phyloP scores from a whole-genome alignment of 92 coral and sea anemone species.

The Paramuricea clavata region DNA sequence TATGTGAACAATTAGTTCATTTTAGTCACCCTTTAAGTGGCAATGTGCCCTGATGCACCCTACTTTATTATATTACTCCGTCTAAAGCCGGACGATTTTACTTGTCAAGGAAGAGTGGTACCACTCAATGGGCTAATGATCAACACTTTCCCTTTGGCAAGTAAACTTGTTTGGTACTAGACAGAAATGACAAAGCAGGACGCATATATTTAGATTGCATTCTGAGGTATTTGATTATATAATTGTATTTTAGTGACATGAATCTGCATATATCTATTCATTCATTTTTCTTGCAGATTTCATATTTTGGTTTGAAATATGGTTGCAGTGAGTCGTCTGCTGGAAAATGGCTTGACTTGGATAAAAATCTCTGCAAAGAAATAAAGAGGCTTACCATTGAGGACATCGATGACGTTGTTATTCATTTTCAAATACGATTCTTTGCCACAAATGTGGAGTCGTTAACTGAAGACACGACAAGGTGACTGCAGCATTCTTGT shows the following conservation, averaged over 20 bases:
- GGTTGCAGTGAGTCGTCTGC: conserved; percentile 66
- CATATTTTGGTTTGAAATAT: conserved; percentile 91
- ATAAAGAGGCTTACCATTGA: conserved; percentile 68
- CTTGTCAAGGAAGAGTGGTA: too few relatives aligned
- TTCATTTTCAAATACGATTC: conserved; percentile 81
- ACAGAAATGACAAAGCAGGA: too few relatives aligned
- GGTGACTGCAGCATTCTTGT: conserved; percentile 62
- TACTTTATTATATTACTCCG: too few relatives aligned
- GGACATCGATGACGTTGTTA: conserved; percentile 54
- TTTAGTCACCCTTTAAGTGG: too few relatives aligned
- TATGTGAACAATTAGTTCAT: too few relatives aligned
- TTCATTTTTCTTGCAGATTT: conserved; percentile 64
- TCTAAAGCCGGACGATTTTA: too few relatives aligned
- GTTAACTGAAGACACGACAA: conserved; percentile 79
- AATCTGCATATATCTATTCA: background rate
- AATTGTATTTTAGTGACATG: background rate
- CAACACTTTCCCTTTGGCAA: too few relatives aligned
- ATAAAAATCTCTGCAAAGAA: conserved; percentile 86
- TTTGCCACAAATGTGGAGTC: conserved; percentile 76
- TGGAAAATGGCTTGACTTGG: conserved; percentile 86
- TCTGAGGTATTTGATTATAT: too few relatives aligned
- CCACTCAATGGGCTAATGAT: too few relatives aligned
- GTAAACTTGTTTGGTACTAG: too few relatives aligned
- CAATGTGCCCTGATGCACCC: too few relatives aligned
- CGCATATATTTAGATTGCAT: too few relatives aligned